A percentile compares a stretch with the other conserved stretches of the same genome.
Conservation (phyloP, 2,888 invertebrate genomes). For the Melanotus villosus region DNA sequence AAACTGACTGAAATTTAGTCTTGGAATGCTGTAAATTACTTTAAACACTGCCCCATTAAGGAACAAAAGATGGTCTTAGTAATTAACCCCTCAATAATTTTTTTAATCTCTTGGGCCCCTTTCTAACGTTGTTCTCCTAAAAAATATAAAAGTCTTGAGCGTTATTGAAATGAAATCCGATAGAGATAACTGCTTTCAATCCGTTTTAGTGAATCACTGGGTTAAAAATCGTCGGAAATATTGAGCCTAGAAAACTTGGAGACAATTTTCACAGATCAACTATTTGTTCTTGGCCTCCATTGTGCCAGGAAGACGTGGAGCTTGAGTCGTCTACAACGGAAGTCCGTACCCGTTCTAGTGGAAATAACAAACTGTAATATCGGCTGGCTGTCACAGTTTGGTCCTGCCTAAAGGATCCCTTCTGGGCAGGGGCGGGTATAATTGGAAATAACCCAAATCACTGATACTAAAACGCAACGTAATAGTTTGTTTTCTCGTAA, state of each 20-base stretch:
- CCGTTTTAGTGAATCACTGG: conserved; percentile 16
- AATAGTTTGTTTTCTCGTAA: no score
- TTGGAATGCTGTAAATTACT: no score
- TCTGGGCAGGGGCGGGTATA: conserved; percentile 14
- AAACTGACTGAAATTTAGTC: no score
- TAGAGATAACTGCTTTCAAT: neutral
- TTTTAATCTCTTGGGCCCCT: no score
- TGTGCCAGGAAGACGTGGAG: conserved; percentile 37
- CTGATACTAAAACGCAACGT: no score
- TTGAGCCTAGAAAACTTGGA: conserved; percentile 36
- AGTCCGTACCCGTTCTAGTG: conserved; percentile 50
- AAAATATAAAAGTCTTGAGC: neutral
- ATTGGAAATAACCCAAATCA: neutral
- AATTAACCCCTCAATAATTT: no score
- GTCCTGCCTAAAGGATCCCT: conserved; percentile 18
- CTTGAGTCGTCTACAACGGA: conserved; percentile 48
- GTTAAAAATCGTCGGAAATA: conserved; percentile 30
- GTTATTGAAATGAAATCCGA: conserved; percentile 11
- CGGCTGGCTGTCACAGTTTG: conserved; percentile 52
- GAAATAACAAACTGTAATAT: conserved; percentile 58
- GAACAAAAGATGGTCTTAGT: no score
- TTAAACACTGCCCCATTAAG: no score
- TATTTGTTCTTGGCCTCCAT: conserved; percentile 43
- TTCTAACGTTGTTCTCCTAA: neutral
- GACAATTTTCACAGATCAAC: conserved; percentile 44